A percentile compares a stretch with the other conserved stretches of the same genome.
phyloP scores from a whole-genome alignment of 2,888 invertebrate genomes.

The Lamproptera curius region DNA sequence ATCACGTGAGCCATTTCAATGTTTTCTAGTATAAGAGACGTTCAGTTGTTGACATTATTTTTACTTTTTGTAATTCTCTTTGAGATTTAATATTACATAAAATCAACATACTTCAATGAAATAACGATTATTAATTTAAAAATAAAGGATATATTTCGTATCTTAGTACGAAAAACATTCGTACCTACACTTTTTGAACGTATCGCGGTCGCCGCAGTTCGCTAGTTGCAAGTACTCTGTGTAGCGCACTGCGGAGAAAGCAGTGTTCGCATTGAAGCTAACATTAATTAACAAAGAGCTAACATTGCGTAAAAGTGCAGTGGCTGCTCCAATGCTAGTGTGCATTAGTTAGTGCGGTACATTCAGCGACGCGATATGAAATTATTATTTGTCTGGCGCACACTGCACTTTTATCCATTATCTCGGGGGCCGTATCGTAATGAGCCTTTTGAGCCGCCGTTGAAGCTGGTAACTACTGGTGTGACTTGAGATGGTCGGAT shows the following conservation, averaged over 20 bases:
- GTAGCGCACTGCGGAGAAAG: slow-evolving; percentile 20
- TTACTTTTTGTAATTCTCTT: too few relatives aligned
- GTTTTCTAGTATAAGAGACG: too few relatives aligned
- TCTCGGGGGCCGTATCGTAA: not conserved
- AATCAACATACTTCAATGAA: too few relatives aligned
- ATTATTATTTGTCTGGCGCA: slow-evolving; percentile 18
- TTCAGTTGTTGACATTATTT: too few relatives aligned
- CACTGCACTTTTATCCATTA: slow-evolving; percentile 10
- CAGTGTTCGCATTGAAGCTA: slow-evolving; percentile 17
- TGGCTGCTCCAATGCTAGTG: slow-evolving; percentile 16
- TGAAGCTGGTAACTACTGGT: not conserved
- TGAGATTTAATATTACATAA: too few relatives aligned
- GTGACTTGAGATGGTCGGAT: too few relatives aligned
- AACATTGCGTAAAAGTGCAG: slow-evolving; percentile 21
- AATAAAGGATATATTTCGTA: too few relatives aligned
- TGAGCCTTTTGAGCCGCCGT: slow-evolving; percentile 1
- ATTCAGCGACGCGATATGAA: slow-evolving; percentile 18
- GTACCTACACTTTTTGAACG: slow-evolving; percentile 9
- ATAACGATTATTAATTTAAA: too few relatives aligned
- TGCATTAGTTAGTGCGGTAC: slow-evolving; percentile 20
- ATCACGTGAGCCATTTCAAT: too few relatives aligned
- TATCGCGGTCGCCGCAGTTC: slow-evolving; percentile 15
- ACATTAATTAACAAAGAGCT: slow-evolving; percentile 23
- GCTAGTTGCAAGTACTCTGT: slow-evolving; percentile 9
- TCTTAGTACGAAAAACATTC: too few relatives aligned